phyloP scores from a whole-genome alignment of 2,113 vertebrate species.

The Leuciscus idus region DNA sequence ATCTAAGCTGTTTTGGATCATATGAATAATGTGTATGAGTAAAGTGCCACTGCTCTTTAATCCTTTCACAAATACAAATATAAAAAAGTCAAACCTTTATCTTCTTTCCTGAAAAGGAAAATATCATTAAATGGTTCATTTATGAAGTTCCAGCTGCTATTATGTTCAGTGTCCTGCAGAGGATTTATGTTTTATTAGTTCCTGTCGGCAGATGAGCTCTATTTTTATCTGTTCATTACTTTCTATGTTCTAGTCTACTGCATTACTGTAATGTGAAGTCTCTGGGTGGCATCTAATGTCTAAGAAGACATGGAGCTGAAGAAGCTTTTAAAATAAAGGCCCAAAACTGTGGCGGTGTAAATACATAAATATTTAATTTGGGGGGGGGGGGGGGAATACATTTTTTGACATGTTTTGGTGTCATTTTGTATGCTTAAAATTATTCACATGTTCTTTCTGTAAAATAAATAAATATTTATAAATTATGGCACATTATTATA shows the following conservation, averaged over 20 bases:
- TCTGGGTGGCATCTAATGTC: conserved; percentile 4
- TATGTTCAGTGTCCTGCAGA: conserved; percentile 2
- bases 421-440: background rate
- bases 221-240: conserved; percentile 18
- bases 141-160: background rate
- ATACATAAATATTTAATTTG: background rate
- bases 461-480: background rate
- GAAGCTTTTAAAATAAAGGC: background rate
- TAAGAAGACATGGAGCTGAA: background rate
- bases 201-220: background rate
- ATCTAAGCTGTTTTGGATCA: background rate
- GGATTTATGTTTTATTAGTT: background rate
- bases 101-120: background rate
- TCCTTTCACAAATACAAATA: background rate
- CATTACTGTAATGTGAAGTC: background rate
- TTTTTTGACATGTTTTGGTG: background rate
- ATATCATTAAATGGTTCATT: background rate
- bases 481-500: background rate
- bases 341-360: background rate
- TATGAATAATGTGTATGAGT: background rate
- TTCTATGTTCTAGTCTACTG: background rate
- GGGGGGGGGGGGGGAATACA: background rate
- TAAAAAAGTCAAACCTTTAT: background rate
- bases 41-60: background rate
- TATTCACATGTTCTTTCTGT: background rate